A percentile compares a stretch with the other conserved stretches of the same genome.
Conservation (phyloP, 1,140 invertebrate genomes). For the Plectrocnemia conspersa region DNA sequence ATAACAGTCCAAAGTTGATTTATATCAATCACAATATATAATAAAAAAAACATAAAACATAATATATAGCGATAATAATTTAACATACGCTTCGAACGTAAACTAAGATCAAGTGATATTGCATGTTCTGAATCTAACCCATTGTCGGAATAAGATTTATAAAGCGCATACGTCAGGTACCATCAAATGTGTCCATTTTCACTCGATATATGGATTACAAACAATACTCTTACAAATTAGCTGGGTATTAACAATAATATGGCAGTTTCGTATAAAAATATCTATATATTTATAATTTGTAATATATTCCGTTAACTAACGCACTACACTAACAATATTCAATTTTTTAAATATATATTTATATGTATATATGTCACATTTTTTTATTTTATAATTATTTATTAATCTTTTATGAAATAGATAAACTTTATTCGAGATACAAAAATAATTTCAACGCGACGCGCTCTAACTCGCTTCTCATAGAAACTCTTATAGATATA, state of each 20-base stretch:
- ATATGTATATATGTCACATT: conserved; percentile 1
- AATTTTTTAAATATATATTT: not conserved
- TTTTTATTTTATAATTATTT: not conserved
- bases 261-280: conserved; percentile 29
- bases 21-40: no score
- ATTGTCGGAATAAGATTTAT: no score
- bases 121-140: no score
- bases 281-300: conserved; percentile 6
- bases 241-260: conserved; percentile 36
- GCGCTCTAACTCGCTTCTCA: no score
- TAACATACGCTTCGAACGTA: no score
- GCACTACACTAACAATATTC: not conserved
- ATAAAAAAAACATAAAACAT: no score
- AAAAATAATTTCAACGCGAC: no score
- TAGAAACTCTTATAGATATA: no score
- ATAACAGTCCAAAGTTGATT: no score
- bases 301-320: not conserved
- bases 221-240: conserved; percentile 27
- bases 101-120: not conserved
- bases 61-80: no score
- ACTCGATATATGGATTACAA: conserved; percentile 25
- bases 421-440: no score
- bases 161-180: conserved; percentile 34
- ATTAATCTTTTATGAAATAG: no score
- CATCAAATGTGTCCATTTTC: conserved; percentile 32